Conservation (phyloP, 2,888 invertebrate genomes). For the Eustalomyia histrio region DNA sequence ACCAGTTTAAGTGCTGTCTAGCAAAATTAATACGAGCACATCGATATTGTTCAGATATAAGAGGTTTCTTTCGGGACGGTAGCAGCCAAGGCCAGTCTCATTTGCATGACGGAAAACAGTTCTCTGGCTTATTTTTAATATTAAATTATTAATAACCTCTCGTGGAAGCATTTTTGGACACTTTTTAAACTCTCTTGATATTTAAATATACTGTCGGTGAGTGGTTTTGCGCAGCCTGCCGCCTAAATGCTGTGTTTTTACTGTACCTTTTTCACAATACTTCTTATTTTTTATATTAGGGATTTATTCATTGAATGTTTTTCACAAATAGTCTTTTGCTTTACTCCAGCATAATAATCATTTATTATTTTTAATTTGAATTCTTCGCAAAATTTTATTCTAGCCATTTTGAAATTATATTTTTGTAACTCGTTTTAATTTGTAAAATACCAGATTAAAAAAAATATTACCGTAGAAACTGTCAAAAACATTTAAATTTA, state of each 20-base stretch:
- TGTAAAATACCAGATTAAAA: no score
- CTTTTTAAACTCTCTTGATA: background rate
- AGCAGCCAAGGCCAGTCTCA: constrained; percentile 1
- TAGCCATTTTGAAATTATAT: background rate
- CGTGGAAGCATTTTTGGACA: background rate
- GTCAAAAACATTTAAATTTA: no score
- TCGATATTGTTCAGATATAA: background rate
- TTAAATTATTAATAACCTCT: background rate
- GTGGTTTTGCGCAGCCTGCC: background rate
- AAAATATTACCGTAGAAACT: no score
- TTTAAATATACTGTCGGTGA: background rate
- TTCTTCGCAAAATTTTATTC: background rate
- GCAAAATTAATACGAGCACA: no score
- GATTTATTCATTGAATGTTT: constrained; percentile 2
- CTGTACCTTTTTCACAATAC: background rate
- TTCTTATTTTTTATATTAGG: background rate
- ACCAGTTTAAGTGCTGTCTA: no score
- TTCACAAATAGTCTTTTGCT: no score
- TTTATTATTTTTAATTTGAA: background rate
- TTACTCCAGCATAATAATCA: no score
- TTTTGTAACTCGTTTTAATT: no score
- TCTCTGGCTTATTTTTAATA: background rate
- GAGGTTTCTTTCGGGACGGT: constrained; percentile 1
- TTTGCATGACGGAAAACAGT: background rate
- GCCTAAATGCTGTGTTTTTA: background rate